Percentiles rank a stretch among this genome's conserved stretches.
Conservation (phyloP, 2,888 invertebrate species). For the Anticlea derivata region DNA sequence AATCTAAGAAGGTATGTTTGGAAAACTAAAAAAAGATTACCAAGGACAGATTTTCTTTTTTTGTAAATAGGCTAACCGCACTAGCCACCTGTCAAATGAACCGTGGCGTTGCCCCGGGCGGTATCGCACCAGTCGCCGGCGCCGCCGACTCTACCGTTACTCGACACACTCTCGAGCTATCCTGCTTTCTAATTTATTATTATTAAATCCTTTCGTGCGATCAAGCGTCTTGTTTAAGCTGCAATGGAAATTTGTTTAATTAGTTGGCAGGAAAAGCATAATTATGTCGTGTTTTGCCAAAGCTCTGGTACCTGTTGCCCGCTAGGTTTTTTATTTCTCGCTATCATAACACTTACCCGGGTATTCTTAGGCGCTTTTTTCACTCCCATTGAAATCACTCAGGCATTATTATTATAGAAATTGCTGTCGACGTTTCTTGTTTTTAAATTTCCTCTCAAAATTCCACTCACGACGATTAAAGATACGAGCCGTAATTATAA, state of each 20-base stretch:
- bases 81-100: constrained; percentile 26
- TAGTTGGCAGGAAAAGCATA: not conserved
- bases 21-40: no score
- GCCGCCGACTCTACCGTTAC: constrained; percentile 70
- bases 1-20: no score
- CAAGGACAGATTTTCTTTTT: no score
- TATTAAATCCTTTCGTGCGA: constrained; percentile 44
- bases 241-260: constrained; percentile 13
- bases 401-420: no score
- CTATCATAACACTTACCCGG: no score
- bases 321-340: no score
- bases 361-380: no score
- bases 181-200: constrained; percentile 58
- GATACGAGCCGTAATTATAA: constrained; percentile 5
- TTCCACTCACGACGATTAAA: not conserved
- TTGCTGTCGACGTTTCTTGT: no score
- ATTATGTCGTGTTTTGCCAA: not conserved
- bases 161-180: constrained; percentile 63
- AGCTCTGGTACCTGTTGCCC: no score
- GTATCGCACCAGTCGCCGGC: constrained; percentile 34
- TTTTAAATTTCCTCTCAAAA: no score
- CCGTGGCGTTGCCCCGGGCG: constrained; percentile 31
- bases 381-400: no score
- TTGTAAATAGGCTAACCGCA: constrained; percentile 3
- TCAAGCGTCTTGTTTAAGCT: constrained; percentile 17